Percentiles rank a stretch among this genome's conserved stretches.
These are phyloP conservation scores for Stichodactyla helianthus DNA, from an alignment of 64 coral and sea anemone genomes.

Conservation along the genomic window DNA sequence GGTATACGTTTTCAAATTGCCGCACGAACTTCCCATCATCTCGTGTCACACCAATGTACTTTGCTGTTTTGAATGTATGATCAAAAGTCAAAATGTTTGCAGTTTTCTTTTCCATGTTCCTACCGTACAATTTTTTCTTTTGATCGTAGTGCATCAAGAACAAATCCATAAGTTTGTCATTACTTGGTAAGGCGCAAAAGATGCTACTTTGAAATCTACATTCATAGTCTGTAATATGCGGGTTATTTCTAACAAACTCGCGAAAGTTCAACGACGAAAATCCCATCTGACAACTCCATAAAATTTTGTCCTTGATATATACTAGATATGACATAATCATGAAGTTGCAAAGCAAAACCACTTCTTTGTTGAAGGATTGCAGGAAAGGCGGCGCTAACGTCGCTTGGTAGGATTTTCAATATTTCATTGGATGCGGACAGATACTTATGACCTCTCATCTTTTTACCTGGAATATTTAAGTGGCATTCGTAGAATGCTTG, in stretches of 20 bases:
- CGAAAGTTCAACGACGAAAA: conserved; percentile 57
- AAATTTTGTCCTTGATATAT: conserved; percentile 46
- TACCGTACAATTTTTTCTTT: too few species aligned
- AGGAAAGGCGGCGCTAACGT: neutral
- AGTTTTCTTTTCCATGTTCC: too few species aligned
- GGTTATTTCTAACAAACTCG: conserved; percentile 24
- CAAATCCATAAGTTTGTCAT: too few species aligned
- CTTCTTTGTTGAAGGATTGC: conserved; percentile 34
- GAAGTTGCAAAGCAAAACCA: conserved; percentile 32
- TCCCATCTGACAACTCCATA: conserved; percentile 40
- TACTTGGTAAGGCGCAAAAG: too few species aligned
- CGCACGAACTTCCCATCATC: too few species aligned
- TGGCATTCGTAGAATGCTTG: conserved; percentile 33
- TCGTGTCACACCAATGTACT: too few species aligned
- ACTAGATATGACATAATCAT: conserved; percentile 39
- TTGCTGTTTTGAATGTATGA: too few species aligned
- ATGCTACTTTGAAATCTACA: too few species aligned
- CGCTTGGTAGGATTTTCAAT: conserved; percentile 18
- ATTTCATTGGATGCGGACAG: conserved; percentile 40
- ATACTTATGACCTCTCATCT: conserved; percentile 34
- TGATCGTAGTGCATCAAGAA: too few species aligned
- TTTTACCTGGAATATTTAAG: neutral
- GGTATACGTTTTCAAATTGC: too few species aligned
- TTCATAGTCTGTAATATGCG: neutral
- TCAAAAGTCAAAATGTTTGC: too few species aligned